phyloP scores from a whole-genome alignment of 2,797 vertebrate genomes.

The Alectoris magna region DNA sequence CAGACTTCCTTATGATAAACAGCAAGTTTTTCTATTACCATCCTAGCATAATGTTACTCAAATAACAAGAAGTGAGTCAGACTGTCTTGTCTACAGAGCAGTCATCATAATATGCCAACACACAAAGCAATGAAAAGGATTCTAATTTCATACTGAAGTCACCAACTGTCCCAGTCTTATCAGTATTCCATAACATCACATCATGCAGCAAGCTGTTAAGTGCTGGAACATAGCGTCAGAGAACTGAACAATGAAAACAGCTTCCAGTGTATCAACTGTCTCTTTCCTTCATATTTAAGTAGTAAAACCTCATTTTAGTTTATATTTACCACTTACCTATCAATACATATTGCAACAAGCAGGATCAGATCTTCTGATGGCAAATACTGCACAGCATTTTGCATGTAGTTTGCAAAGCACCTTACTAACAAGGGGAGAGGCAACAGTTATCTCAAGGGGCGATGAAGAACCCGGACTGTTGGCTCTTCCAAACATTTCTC shows the following conservation, averaged over 20 bases:
- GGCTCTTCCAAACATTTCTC: neutral
- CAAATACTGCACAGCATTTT: fast-evolving
- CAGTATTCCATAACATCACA: too few relatives aligned
- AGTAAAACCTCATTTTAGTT: neutral
- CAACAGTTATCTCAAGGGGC: neutral
- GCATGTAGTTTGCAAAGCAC: neutral
- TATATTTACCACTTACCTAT: neutral
- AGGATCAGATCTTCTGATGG: neutral
- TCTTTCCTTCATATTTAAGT: neutral
- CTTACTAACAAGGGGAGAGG: neutral
- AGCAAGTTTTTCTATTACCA: neutral
- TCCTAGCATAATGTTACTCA: neutral
- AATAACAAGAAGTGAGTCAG: neutral
- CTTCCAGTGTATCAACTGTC: fast-evolving
- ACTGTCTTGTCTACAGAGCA: neutral
- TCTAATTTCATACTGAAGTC: neutral
- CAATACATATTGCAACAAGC: neutral
- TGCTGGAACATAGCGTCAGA: too few relatives aligned
- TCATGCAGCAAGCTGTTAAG: too few relatives aligned
- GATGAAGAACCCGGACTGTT: neutral
- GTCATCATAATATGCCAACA: neutral
- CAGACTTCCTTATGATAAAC: neutral
- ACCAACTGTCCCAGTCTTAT: neutral
- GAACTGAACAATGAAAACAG: neutral
- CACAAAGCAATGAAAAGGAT: neutral